These are phyloP conservation scores for Drosophila borborema DNA, from an alignment of 2,888 invertebrate genomes.

Conservation along the genomic window DNA sequence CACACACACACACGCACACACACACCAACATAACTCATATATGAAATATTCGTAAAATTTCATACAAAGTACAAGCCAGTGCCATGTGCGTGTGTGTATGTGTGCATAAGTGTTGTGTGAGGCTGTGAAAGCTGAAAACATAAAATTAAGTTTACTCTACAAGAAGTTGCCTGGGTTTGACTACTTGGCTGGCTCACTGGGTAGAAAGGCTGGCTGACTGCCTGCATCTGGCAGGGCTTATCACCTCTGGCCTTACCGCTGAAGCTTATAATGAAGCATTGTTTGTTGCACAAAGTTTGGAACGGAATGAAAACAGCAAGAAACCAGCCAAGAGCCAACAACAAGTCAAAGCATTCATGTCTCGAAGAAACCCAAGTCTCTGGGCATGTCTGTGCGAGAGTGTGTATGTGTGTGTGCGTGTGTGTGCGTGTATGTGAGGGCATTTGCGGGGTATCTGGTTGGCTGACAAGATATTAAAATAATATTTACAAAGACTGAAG, in stretches of 20 bases:
- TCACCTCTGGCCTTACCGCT: conserved; percentile 72
- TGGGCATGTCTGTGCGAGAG: background rate
- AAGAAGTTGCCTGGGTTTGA: conserved; percentile 61
- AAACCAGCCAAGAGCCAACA: conserved; percentile 52
- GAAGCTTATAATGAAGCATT: conserved; percentile 78
- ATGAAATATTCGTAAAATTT: conserved; percentile 78
- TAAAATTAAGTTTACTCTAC: conserved; percentile 73
- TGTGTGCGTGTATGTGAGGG: conserved; percentile 13
- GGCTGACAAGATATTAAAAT: conserved; percentile 74
- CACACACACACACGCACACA: conserved; percentile 19
- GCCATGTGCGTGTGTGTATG: conserved; percentile 35
- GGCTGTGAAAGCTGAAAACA: conserved; percentile 59
- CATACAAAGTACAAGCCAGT: conserved; percentile 75
- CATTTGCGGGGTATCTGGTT: conserved; percentile 16
- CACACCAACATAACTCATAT: conserved; percentile 57
- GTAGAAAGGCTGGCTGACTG: conserved; percentile 24
- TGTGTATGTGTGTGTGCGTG: conserved; percentile 15
- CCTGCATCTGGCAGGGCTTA: conserved; percentile 76
- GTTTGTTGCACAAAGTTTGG: conserved; percentile 78
- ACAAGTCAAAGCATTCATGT: conserved; percentile 27
- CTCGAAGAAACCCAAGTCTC: conserved; percentile 15
- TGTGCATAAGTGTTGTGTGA: conserved; percentile 29
- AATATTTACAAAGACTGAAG: conserved; percentile 74
- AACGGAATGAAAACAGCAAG: conserved; percentile 58
- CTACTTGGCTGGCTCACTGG: conserved; percentile 17